Evolutionary conservation across 1,140 invertebrate genomes (phyloP), one percentile per base, ranked within the genome.

Genomic region (Ptiloglossa arizonensis): DNA sequence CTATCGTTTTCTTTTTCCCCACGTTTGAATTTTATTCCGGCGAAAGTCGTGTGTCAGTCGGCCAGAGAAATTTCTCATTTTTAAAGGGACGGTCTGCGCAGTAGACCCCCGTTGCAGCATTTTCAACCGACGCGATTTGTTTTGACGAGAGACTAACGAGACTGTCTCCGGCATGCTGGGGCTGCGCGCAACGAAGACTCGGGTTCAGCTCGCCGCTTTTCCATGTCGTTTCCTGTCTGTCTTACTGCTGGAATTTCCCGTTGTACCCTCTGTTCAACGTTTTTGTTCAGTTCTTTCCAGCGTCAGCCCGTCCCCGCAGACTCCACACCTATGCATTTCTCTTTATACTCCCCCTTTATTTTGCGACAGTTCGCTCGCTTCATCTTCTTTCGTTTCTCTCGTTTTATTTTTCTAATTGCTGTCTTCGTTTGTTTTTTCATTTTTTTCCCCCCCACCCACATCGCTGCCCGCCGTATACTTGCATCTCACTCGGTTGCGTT

Each of bases 91-190:
- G 38, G 38, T 13, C 38, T 11, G 38, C 38, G 38, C 38, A 11
- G 1, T 11, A 2, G 38, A 35, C 11, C 38, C 38, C 38, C 38
- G 50, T n/a, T 24, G 63, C 27, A 54, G 52, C 67, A 82, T 72
- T 82, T 82, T 82, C 82, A 82, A 38, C 80, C 60, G n/a, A 41
- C 52, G 67, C 82, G 82, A 83, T 83, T 83, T 82, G 81, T 82
- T 83, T 83, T 82, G 82, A 83, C 80, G 82, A 83, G 80, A 79
- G 80, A 82, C 81, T 83, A 83, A 83, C 81, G 81, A 83, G 81
- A 82, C 80, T 79, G 81, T 83, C 81, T 82, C 81, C 67, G 62
- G 80, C 80, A 82, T 63, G 75, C 64, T 72, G 38, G 70, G 29
- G 60, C 38, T 41, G 38, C 72, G 48, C 27, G 15, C 70, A 52